Conservation (phyloP, 2,113 vertebrate species). For the Pterocles orientalis region DNA sequence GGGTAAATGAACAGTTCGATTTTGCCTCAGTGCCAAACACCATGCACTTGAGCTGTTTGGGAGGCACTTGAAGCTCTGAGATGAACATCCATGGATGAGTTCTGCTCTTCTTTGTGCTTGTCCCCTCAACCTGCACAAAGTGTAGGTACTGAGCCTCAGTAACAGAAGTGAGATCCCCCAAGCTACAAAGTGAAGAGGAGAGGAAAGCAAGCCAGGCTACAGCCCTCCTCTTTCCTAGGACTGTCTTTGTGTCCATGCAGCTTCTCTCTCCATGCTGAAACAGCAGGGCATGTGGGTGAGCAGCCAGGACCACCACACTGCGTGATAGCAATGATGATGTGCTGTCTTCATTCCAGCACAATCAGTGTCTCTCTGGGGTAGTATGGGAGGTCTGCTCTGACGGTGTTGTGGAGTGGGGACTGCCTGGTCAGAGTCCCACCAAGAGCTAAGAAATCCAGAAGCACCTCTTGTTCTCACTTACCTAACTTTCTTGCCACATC, state of each 20-base stretch:
- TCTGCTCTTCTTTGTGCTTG: not conserved
- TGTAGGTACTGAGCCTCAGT: not conserved
- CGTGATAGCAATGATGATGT: fast-evolving
- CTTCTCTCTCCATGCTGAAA: not conserved
- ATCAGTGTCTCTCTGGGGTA: fast-evolving
- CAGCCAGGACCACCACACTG: not conserved
- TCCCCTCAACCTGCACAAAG: fast-evolving
- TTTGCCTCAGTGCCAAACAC: not conserved
- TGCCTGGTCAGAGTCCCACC: not conserved
- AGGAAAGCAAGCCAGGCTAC: not conserved
- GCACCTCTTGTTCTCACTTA: not conserved
- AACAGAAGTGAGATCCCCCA: not conserved
- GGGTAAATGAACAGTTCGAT: not conserved
- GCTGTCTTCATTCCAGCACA: not conserved
- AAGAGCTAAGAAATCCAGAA: not conserved
- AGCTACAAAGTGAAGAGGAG: not conserved
- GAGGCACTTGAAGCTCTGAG: not conserved
- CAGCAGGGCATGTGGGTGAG: not conserved
- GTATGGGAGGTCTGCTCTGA: fast-evolving
- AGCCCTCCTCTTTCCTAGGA: not conserved
- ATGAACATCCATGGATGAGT: not conserved
- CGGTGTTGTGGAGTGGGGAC: fast-evolving
- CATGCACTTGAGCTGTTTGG: not conserved
- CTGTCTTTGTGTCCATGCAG: not conserved
- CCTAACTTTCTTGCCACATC: not conserved